A percentile compares a stretch with the other conserved stretches of the same genome.
These are phyloP conservation scores for Sminthopsis crassicaudata DNA, from an alignment of 2,113 vertebrate genomes.

Conservation along the genomic window DNA sequence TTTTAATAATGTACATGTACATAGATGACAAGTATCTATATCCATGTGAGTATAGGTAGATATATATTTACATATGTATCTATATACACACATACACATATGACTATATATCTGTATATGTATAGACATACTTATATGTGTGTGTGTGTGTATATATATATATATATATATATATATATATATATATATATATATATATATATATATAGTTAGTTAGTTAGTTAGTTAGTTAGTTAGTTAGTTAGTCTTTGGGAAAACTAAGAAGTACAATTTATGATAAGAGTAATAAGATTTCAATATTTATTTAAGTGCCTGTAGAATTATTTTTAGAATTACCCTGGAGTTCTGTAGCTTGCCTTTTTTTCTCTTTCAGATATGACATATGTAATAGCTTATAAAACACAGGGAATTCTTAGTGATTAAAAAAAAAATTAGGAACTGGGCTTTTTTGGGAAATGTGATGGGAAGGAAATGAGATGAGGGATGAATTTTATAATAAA, in stretches of 20 bases:
- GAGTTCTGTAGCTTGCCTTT: neutral
- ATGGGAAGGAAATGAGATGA: neutral
- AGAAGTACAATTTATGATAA: neutral
- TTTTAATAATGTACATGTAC: slow-evolving; percentile 21
- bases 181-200: neutral
- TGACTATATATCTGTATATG: too few relatives aligned
- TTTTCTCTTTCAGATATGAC: neutral
- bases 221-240: too few relatives aligned
- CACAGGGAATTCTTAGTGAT: neutral
- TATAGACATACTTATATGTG: too few relatives aligned
- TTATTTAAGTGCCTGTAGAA: neutral
- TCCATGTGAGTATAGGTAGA: too few relatives aligned
- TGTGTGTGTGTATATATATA: neutral
- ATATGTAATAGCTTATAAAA: neutral
- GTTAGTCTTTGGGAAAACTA: neutral
- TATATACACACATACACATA: too few relatives aligned
- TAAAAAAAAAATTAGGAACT: neutral
- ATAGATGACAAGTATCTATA: neutral
- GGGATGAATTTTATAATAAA: slow-evolving; percentile 18
- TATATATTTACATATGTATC: too few relatives aligned
- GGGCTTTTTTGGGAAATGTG: neutral
- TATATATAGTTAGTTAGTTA: too few relatives aligned
- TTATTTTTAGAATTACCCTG: slow-evolving; percentile 7
- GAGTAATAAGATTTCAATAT: slow-evolving; percentile 37
- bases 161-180: neutral